Base-by-base conservation (phyloP, 2,113 vertebrate genomes). In the Ramphastos sulfuratus region DNA sequence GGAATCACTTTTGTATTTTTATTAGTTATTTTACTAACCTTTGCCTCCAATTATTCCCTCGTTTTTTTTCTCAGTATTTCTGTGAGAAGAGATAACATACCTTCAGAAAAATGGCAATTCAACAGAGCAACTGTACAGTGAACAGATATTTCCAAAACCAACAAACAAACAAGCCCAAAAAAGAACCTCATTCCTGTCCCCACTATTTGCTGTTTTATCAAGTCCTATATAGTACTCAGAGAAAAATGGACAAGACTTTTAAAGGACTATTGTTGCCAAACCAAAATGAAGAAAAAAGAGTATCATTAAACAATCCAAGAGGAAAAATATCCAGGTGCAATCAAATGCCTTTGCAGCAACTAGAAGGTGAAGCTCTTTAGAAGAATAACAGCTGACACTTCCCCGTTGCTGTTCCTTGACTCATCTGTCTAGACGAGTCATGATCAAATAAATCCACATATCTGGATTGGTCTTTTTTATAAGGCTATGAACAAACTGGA, bases 311-410 rank as follows among this genome's bases (percentile, higher is more conserved):
- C 55, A 87, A 92, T 85, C 30, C 78, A 79, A 80, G 69, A 89
- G 50, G 50, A 92, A 95, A 93, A 52, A 63, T 74, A 91, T 73
- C 50, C 60, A 85, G 48, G 52, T 83, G 66, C 70, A 85, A 82
- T 69, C 56, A 95, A 75, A 82, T 27, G 89, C 63, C 76, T 92
- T 93, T 91, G 83, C 67, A 89, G 64, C 66, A 93, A 92, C 66
- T 73, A 89, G 54, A 94, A 91, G 76, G 63, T 52, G 56, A 87
- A 82, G 76, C 33, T 92, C 55, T 92, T 92, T 50, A 90, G 52
- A 94, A 94, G 82, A 94, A 78, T 60, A 93, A 82, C 80, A 85
- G 82, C 80, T 94, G 70, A 90, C 80, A 81, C 20, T 81, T 90
- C 60, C 58, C n/a, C 20, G 77, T 4, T 56, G 25, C 84, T 83